phyloP scores from a whole-genome alignment of 2,888 invertebrate genomes.

The Cylloceria caligata region DNA sequence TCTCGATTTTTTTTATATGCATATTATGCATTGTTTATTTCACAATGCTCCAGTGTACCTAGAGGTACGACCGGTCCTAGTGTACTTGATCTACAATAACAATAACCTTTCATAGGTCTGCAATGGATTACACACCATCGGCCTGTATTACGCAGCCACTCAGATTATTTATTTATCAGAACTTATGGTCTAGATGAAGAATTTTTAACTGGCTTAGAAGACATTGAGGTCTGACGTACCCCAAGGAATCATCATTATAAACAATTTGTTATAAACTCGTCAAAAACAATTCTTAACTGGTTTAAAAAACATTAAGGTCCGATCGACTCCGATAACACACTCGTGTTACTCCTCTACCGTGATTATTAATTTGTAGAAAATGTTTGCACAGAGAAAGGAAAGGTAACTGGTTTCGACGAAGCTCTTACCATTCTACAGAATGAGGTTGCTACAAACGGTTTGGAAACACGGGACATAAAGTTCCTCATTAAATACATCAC shows the following conservation, averaged over 20 bases:
- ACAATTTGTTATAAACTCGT: no score
- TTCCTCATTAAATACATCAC: constrained; percentile 72
- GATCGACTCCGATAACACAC: no score
- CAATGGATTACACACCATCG: no score
- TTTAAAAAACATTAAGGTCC: no score
- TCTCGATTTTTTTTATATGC: not conserved
- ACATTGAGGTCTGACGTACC: no score
- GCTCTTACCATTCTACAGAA: constrained; percentile 69
- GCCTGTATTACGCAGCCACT: not conserved
- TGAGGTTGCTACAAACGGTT: constrained; percentile 72
- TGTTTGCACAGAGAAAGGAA: constrained; percentile 67
- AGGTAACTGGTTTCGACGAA: constrained; percentile 65
- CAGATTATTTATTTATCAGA: not conserved
- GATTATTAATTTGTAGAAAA: not conserved
- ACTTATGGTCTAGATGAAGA: no score
- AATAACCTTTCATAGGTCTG: not conserved
- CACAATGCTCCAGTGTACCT: not conserved
- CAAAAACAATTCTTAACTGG: no score
- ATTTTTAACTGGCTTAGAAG: no score
- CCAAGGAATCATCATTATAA: no score
- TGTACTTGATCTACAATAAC: not conserved
- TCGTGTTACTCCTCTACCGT: no score
- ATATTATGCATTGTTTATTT: not conserved
- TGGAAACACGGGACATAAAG: constrained; percentile 71
- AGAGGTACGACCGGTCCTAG: not conserved